Conservation (phyloP, 2,888 invertebrate genomes). For the Ophion costatus region DNA sequence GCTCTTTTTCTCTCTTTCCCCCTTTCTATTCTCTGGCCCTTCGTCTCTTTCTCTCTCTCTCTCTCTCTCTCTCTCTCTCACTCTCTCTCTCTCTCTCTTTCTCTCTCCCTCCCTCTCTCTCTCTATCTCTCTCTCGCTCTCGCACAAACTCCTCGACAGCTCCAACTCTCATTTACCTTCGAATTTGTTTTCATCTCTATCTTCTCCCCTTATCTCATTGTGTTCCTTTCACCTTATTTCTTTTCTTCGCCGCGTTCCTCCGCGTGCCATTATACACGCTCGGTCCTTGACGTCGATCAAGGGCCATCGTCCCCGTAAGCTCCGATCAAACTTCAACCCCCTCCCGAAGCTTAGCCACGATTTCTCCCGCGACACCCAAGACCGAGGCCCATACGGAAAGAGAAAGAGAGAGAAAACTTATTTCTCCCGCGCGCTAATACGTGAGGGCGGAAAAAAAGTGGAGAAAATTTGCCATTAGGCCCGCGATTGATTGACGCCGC, state of each 20-base stretch:
- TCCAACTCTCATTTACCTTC: conserved; percentile 50
- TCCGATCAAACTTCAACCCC: conserved; percentile 53
- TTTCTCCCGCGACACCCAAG: conserved; percentile 2
- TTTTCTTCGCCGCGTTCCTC: conserved; percentile 19
- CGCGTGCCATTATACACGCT: conserved; percentile 9
- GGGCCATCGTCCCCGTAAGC: conserved; percentile 53
- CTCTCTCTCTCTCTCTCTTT: conserved; percentile 15
- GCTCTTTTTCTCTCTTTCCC: conserved; percentile 10
- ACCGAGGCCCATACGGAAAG: not conserved
- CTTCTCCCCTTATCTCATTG: conserved; percentile 17
- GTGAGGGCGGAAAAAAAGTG: conserved; percentile 28
- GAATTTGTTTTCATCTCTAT: conserved; percentile 34
- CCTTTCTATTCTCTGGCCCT: conserved; percentile 1
- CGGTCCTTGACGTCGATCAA: conserved; percentile 55
- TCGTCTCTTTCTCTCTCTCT: not conserved
- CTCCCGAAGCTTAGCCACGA: conserved; percentile 7
- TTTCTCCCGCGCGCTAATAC: conserved; percentile 11
- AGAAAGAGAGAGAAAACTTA: not conserved
- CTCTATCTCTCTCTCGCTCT: conserved; percentile 14
- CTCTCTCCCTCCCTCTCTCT: conserved; percentile 10
- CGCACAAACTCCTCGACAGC: conserved; percentile 5
- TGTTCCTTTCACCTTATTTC: conserved; percentile 6
- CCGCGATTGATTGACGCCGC: conserved; percentile 34
- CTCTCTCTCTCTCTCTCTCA: conserved; percentile 7
- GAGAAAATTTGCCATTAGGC: conserved; percentile 46